Evolutionary conservation across 2,797 vertebrate genomes (phyloP), one percentile per base, ranked within the genome.

Genomic region (Acestrorhynchus altus): DNA sequence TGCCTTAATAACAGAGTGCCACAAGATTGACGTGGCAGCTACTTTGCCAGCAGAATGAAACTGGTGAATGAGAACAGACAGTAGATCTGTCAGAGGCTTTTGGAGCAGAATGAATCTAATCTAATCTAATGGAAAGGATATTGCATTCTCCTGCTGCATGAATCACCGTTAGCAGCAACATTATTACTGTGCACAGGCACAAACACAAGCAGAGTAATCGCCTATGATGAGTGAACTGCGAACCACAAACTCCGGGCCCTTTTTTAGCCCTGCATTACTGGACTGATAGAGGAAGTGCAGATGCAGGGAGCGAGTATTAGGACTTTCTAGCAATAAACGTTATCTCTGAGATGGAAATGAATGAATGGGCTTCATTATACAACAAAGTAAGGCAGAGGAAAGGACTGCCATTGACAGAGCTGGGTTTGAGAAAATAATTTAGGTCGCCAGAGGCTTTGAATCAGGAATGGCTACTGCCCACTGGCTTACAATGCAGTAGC

Each of bases 111-210:
- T 78, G 66, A 71, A 71, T 81, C 73, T 81, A 81, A 74, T 80
- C 78, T 83, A 78, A 83, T 83, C 67, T 81, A 78, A 77, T 80
- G 69, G 73, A 74, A 74, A 77, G 77, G 68, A 82, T 81, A 82
- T 82, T 84, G 74, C 78, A 81, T 83, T 78, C 79, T 73, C 72
- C 79, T 72, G 75, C 24, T 40, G 76, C 79, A 81, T 81, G 77
- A 84, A 84, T 82, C 78, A 80, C 78, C 47, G 64, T 81, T 83
- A 73, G 78, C 65, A 54, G 76, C 70, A 76, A 64, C 74, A 72
- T 74, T 52, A 69, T 78, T 69, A 82, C 80, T 40, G 67, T n/a
- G 13, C 72, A 49, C 9, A 44, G 68, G 56, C 56, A 78, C 68
- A 76, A 71, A 69, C 71, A 73, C 54, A 78, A 74, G 63, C 72